Evolutionary conservation across 2,113 vertebrate genomes (phyloP).

Genomic region (Heterocephalus glaber): DNA sequence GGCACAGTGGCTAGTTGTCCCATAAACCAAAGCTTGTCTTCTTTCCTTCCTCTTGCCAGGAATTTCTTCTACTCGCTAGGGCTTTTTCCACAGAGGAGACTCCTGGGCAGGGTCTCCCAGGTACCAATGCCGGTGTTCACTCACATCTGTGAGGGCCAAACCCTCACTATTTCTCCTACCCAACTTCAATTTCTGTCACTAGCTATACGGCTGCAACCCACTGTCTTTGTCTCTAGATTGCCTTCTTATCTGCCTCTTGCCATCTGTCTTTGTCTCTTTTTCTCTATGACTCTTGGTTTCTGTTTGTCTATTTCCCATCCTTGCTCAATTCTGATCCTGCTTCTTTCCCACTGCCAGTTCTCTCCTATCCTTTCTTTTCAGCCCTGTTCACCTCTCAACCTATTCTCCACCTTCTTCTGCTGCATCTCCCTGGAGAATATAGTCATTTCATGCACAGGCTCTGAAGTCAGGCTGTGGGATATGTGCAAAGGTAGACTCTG

Average conservation of each 20-base stretch:
- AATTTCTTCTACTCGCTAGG: neutral
- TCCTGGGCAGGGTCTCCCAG: neutral
- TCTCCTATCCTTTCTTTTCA: neutral
- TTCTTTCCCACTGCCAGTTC: neutral
- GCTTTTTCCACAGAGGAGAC: neutral
- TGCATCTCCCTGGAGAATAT: neutral
- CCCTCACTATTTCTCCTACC: neutral
- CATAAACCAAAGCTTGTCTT: neutral
- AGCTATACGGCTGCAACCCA: neutral
- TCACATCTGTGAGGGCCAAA: neutral
- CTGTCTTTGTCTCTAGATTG: neutral
- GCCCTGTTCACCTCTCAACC: fast-evolving
- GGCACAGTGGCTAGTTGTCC: neutral
- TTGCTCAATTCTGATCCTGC: neutral
- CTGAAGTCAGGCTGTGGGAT: neutral
- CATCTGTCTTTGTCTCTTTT: conserved; percentile 55
- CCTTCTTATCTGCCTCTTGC: conserved; percentile 58
- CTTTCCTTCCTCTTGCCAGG: neutral
- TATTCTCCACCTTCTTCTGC: neutral
- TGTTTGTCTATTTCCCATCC: conserved; percentile 25
- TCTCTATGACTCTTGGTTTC: conserved; percentile 63
- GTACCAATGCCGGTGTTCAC: neutral
- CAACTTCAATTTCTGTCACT: neutral
- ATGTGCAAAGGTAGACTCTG: neutral
- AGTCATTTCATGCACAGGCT: neutral